These are phyloP conservation scores for Taurulus bubalis DNA, from an alignment of 2,113 vertebrate genomes.

Conservation along the genomic window DNA sequence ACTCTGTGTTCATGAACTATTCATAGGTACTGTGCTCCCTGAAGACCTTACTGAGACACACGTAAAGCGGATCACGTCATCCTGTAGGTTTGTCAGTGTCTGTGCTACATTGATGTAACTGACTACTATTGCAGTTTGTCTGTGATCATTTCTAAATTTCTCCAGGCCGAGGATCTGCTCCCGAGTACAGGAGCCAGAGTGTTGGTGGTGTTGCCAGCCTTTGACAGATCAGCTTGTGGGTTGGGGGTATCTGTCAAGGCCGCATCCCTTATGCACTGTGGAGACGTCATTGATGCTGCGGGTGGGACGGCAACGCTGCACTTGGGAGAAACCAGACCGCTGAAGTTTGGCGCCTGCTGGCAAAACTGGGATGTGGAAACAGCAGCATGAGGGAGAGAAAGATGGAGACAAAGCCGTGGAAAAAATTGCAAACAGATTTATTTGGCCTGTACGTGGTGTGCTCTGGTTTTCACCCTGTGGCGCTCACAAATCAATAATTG, in stretches of 20 bases:
- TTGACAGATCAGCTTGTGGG: slow-evolving; percentile 47
- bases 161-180: slow-evolving; percentile 22
- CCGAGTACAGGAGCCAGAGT: slow-evolving; percentile 38
- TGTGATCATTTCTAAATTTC: slow-evolving; percentile 38
- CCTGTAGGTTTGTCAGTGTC: neutral
- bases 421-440: slow-evolving; percentile 74
- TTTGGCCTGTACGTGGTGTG: slow-evolving; percentile 61
- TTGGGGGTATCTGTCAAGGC: slow-evolving; percentile 27
- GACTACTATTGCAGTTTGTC: slow-evolving; percentile 22
- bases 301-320: slow-evolving; percentile 7
- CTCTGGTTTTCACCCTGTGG: slow-evolving; percentile 68
- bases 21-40: neutral
- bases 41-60: neutral
- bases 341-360: slow-evolving; percentile 15
- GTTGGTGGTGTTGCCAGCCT: slow-evolving; percentile 37
- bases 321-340: slow-evolving; percentile 8
- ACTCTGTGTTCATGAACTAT: neutral
- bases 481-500: slow-evolving; percentile 78
- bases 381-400: slow-evolving; percentile 18
- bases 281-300: slow-evolving; percentile 39
- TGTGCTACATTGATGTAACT: slow-evolving; percentile 29
- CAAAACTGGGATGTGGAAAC: slow-evolving; percentile 22
- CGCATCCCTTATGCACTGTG: slow-evolving; percentile 21
- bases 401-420: slow-evolving; percentile 50
- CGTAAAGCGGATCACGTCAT: slow-evolving; percentile 9